Evolutionary conservation across 2,888 invertebrate genomes (phyloP).

Genomic region (Diaphora mendica): DNA sequence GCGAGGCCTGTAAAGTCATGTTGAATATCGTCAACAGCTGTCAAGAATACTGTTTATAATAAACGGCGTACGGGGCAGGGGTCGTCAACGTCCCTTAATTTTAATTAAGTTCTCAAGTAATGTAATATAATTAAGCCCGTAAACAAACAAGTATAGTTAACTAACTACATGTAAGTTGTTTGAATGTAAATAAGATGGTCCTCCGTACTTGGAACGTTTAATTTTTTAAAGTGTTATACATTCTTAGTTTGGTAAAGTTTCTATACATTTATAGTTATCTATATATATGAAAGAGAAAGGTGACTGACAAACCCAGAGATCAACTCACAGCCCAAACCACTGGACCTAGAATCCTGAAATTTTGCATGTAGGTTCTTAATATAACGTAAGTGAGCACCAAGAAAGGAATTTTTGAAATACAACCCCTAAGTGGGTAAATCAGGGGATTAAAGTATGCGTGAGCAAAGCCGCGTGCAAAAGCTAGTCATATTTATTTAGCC

Average conservation of each 20-base stretch:
- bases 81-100: constrained; percentile 56
- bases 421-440: too few species aligned
- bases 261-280: too few species aligned
- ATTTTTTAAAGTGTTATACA: neutral
- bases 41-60: constrained; percentile 57
- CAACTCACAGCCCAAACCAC: too few species aligned
- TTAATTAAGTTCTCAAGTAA: constrained; percentile 66
- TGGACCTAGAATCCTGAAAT: too few species aligned
- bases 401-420: too few species aligned
- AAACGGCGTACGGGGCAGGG: constrained; percentile 52
- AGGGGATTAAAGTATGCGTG: too few species aligned
- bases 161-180: constrained; percentile 48
- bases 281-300: too few species aligned
- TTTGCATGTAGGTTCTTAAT: too few species aligned
- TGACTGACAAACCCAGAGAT: too few species aligned
- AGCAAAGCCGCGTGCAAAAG: too few species aligned
- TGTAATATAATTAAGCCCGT: constrained; percentile 60
- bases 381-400: too few species aligned
- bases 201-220: constrained; percentile 15
- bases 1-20: constrained; percentile 42
- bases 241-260: neutral
- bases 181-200: constrained; percentile 47
- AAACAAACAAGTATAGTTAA: constrained; percentile 60
- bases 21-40: constrained; percentile 57
- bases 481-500: neutral